Percentiles rank a stretch among this genome's conserved stretches.
Conservation (phyloP, 2,888 invertebrate species). For the Chironomus tentans region DNA sequence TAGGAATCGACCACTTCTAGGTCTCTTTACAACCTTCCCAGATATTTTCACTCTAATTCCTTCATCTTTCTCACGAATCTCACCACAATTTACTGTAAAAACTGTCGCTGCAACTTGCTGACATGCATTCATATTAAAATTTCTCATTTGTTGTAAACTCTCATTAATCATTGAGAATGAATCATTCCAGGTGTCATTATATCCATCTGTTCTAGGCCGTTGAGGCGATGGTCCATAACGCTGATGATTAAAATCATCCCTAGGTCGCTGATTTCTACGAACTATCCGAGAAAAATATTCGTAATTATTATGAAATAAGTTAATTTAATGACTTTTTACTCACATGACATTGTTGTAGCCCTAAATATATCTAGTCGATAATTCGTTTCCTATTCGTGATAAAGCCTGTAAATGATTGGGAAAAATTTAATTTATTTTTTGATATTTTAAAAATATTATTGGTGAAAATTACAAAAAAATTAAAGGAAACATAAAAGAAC, state of each 20-base stretch:
- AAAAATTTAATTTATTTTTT: not conserved
- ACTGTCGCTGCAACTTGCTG: slow-evolving; percentile 6
- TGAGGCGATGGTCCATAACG: not conserved
- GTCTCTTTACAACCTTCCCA: slow-evolving; percentile 52
- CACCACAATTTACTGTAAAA: slow-evolving; percentile 46
- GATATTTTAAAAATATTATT: not conserved
- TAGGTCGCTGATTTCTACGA: too few species aligned
- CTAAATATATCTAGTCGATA: not conserved
- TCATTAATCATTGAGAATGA: not conserved
- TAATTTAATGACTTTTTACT: not conserved
- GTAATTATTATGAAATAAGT: not conserved
- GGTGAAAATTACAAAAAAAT: not conserved
- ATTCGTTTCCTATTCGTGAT: not conserved
- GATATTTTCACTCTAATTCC: slow-evolving; percentile 47
- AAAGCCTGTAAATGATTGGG: not conserved
- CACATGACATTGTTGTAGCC: not conserved
- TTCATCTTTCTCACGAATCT: slow-evolving; percentile 45
- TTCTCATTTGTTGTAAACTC: not conserved
- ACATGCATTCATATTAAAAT: not conserved
- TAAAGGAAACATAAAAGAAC: not conserved
- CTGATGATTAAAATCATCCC: not conserved
- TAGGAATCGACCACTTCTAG: slow-evolving; percentile 48
- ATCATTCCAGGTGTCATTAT: not conserved
- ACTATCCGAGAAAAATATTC: not conserved
- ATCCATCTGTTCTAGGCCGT: not conserved